Evolutionary conservation across 2,888 invertebrate genomes (phyloP), one percentile per base, ranked within the genome.

Genomic region (Eulithis prunata): DNA sequence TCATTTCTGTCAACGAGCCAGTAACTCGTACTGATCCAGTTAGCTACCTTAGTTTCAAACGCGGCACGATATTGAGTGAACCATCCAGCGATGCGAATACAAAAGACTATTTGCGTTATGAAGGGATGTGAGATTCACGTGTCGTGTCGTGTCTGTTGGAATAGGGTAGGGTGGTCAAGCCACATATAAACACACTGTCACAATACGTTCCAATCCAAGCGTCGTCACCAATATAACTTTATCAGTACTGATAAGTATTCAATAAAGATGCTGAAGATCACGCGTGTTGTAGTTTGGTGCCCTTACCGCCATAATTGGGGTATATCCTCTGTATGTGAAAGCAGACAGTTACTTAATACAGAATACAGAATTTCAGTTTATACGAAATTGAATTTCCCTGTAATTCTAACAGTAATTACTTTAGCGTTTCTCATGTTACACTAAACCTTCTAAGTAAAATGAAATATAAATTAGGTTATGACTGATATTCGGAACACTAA

Each of bases 41-140:
- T 8, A 13, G 43, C 49, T 38, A 59, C 56, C 11, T 46, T 41
- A 28, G 55, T 52, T 46, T 62, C 55, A 59, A 56, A 55, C 57
- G 59, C 43, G 43, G 43, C 64, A 49, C 38, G 32, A 59, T 54
- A 55, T 54, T 54, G 66, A 62, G 36, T 46, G 57, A 14, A 45
- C n/a, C 53, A 62, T 49, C 56, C 59, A 62, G 49, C 56, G 58
- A 66, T 56, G 62, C 14, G 66, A 66, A 59, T 14, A 66, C 59
- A 66, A 62, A 57, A 62, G 62, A 53, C 53, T 61, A 66, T 62
- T 41, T 54, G 57, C 54, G 45, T 52, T 62, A 28, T 58, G 38
- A 47, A 36, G 57, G 36, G 62, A 58, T 41, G 46, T n/a, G 32
- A 57, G 43, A 38, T 47, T 14, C 61, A 41, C 46, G 58, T 47